phyloP scores from a whole-genome alignment of 2,113 vertebrate species.

The Psittacara wagleri region DNA sequence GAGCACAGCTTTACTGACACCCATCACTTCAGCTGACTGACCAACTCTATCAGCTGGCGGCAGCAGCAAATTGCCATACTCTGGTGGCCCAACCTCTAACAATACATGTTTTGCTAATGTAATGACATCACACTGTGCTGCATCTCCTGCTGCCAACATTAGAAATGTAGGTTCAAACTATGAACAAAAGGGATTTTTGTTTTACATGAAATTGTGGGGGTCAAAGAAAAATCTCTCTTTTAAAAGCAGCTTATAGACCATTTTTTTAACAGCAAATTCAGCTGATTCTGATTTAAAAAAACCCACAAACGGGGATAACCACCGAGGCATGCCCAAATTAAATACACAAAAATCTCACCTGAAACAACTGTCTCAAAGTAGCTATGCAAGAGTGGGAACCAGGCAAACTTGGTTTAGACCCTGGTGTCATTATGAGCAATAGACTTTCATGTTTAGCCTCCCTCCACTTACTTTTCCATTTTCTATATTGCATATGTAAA shows the following conservation, averaged over 20 bases:
- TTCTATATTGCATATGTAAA: neutral
- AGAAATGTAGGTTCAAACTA: neutral
- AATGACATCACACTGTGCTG: neutral
- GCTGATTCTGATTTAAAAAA: neutral
- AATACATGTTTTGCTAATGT: neutral
- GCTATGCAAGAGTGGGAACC: neutral
- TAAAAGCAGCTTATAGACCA: neutral
- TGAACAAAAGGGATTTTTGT: neutral
- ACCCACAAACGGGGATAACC: neutral
- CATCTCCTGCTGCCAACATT: neutral
- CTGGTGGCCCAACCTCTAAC: neutral
- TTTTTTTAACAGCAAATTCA: neutral
- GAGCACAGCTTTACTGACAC: neutral
- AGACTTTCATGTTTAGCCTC: neutral
- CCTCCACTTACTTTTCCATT: neutral
- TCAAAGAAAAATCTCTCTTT: neutral
- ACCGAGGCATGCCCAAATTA: neutral
- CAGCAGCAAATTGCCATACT: neutral
- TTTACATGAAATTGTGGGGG: neutral
- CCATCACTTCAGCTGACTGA: neutral
- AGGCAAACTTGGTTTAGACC: neutral
- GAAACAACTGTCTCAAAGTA: neutral
- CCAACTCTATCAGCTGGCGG: neutral
- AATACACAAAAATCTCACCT: neutral
- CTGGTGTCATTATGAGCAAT: neutral